Base-by-base conservation (phyloP, 1,140 invertebrate genomes). In the Achatina immaculata region DNA sequence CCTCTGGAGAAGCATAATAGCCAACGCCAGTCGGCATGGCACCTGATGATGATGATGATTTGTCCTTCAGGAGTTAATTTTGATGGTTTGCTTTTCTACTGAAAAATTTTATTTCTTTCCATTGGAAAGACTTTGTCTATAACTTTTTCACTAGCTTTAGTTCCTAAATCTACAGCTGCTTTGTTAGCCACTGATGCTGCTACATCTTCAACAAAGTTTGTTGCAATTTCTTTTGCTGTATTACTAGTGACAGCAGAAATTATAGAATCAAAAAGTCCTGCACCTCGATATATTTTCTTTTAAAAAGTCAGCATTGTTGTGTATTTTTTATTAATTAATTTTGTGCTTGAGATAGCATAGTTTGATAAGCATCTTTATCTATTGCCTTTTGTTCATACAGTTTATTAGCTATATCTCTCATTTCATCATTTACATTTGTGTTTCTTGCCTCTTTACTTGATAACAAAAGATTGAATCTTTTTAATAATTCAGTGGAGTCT, bases 71-170 rank as follows among this genome's bases (percentile, higher is more conserved):
- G n/a, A n/a, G n/a, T n/a, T n/a, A n/a, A n/a, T n/a, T n/a, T n/a
- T n/a, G n/a, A n/a, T n/a, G n/a, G n/a, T n/a, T n/a, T n/a, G n/a
- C n/a, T n/a, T n/a, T n/a, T n/a, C n/a, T n/a, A n/a, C n/a, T n/a
- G n/a, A n/a, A n/a, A n/a, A n/a, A n/a, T 58, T 14, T 58, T 58
- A 24, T 58, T 48, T 11, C 45, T 58, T 58, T 11, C 24, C n/a
- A 4, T 11, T 11, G 55, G 55, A 24, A 58, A 58, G 11, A 58
- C n/a, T 58, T 58, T 58, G 6, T 58, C n/a, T 58, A 58, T 24
- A 58, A 58, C 55, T 58, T 58, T 58, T 58, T 58, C 55, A 58
- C 55, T 58, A 58, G 55, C 55, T 58, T 58, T 58, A 58, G 11
- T 58, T 19, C 55, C 55, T 58, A 58, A 58, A 19, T 58, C 55